Evolutionary conservation across 1,140 invertebrate species (phyloP).

Genomic region (Trissolcus basalis): DNA sequence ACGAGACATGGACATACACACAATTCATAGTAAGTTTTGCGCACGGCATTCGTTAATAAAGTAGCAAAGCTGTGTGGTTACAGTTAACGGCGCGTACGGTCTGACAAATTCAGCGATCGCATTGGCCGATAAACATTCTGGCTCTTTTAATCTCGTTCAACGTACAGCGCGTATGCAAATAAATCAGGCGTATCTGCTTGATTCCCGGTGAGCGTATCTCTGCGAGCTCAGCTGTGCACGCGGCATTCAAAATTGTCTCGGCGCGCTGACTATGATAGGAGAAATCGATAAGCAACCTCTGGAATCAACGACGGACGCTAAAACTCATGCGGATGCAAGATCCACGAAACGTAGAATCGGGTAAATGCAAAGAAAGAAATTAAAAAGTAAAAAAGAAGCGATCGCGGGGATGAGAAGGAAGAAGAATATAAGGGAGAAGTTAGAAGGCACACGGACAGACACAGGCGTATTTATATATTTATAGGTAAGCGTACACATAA

Average conservation of each 20-base stretch:
- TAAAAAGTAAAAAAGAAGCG: slow-evolving; percentile 1
- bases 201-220: slow-evolving; percentile 45
- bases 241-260: slow-evolving; percentile 60
- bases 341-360: slow-evolving; percentile 45
- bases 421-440: slow-evolving; percentile 11
- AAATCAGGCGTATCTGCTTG: slow-evolving; percentile 54
- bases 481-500: slow-evolving; percentile 38
- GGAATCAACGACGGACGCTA: slow-evolving; percentile 46
- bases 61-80: slow-evolving; percentile 43
- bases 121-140: slow-evolving; percentile 50
- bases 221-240: slow-evolving; percentile 30
- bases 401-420: slow-evolving; percentile 7
- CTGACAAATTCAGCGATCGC: slow-evolving; percentile 58
- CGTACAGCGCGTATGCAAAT: slow-evolving; percentile 36
- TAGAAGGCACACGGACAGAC: slow-evolving; percentile 28
- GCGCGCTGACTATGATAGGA: slow-evolving; percentile 52
- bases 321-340: slow-evolving; percentile 41
- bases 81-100: slow-evolving; percentile 50
- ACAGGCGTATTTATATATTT: slow-evolving; percentile 35
- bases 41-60: slow-evolving; percentile 45
- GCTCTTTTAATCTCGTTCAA: slow-evolving; percentile 57
- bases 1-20: slow-evolving; percentile 29
- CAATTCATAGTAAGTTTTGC: slow-evolving; percentile 41
- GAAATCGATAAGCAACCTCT: slow-evolving; percentile 50
- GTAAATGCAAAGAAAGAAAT: slow-evolving; percentile 31